Percentiles rank a stretch among this genome's conserved stretches.
phyloP scores from a whole-genome alignment of 2,113 vertebrate species.

The Prionailurus viverrinus region DNA sequence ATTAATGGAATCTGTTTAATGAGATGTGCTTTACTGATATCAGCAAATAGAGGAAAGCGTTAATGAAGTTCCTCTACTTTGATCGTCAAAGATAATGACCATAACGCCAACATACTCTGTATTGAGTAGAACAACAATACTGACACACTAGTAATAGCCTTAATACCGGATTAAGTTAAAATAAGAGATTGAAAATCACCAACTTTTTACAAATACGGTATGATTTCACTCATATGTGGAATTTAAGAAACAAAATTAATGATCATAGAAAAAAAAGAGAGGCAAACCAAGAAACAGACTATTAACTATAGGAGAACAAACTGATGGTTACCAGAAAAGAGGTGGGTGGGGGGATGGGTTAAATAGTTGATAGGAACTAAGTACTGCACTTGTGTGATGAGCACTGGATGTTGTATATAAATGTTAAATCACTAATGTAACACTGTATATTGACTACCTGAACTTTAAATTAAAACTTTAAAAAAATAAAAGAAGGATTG shows the following conservation, averaged over 20 bases:
- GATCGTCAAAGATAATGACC: neutral
- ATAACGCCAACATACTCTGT: neutral
- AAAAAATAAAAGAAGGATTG: neutral
- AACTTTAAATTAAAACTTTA: neutral
- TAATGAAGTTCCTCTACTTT: neutral
- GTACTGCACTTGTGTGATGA: neutral
- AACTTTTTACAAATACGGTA: neutral
- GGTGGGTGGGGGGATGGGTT: neutral
- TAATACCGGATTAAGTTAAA: neutral
- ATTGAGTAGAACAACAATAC: neutral
- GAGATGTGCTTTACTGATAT: neutral
- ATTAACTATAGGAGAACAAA: neutral
- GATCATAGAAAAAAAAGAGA: neutral
- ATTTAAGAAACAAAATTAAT: neutral
- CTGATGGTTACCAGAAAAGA: neutral
- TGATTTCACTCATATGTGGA: neutral
- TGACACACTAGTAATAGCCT: neutral
- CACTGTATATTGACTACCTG: neutral
- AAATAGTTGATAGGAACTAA: neutral
- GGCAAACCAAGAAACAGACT: neutral
- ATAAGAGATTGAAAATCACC: neutral
- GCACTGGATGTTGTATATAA: neutral
- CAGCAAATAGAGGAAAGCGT: neutral
- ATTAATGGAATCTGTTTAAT: neutral
- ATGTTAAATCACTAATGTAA: neutral